These are phyloP conservation scores for Lithobates pipiens DNA, from an alignment of 2,797 vertebrate genomes.

Conservation along the genomic window DNA sequence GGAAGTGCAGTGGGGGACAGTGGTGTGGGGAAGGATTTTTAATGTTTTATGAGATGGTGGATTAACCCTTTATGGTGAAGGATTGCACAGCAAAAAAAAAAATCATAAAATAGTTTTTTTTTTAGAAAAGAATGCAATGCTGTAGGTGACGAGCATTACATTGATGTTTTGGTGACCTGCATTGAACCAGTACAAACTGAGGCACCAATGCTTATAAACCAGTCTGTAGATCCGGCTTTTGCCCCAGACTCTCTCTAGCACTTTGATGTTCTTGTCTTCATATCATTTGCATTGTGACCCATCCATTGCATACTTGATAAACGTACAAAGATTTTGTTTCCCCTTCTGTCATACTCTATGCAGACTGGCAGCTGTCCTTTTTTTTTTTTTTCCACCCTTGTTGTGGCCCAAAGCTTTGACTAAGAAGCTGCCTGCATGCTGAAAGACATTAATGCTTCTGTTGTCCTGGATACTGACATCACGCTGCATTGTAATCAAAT, in stretches of 20 bases:
- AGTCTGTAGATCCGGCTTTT: neutral
- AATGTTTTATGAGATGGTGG: no score
- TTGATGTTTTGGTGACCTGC: no score
- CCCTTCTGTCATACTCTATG: constrained; percentile 37
- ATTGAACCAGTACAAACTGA: no score
- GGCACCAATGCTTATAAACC: no score
- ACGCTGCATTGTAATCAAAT: constrained; percentile 81
- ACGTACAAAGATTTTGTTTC: constrained; percentile 25
- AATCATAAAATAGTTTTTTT: no score
- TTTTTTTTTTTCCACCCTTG: constrained; percentile 58
- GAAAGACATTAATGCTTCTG: constrained; percentile 77
- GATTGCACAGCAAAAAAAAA: no score
- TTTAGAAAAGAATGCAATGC: no score
- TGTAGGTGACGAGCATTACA: no score
- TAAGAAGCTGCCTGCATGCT: constrained; percentile 71
- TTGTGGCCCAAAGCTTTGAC: constrained; percentile 71
- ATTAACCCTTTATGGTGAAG: no score
- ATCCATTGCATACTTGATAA: constrained; percentile 11
- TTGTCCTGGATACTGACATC: constrained; percentile 85
- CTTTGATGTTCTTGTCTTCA: neutral
- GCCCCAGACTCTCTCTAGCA: neutral
- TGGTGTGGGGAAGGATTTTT: no score
- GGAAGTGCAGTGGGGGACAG: no score
- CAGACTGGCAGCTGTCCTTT: constrained; percentile 66
- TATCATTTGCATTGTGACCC: neutral